Evolutionary conservation across 2,797 vertebrate species (phyloP), one percentile per base, ranked within the genome.

Genomic region (Manis crassicaudata): DNA sequence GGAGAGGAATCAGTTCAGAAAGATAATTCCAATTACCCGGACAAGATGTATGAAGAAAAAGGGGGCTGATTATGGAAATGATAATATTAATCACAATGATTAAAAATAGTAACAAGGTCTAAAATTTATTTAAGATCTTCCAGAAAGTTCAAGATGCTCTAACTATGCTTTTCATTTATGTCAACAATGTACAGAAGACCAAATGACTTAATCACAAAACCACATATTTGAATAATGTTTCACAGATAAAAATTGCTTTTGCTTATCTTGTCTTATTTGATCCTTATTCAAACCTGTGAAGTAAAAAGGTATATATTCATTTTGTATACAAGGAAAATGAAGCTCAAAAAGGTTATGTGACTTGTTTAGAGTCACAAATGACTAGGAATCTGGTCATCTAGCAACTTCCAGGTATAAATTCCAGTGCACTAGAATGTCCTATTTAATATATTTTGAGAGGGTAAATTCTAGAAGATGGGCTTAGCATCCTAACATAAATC

Each of bases 51-150:
- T 21, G 65, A 79, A 92, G 62, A 35, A 56, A 95, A 97, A 84
- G 20, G 16, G 18, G 56, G 3, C 9, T 85, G 56, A 14, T 58
- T 95, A 72, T 68, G 18, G 68, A 90, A 90, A 63, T 63, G 83
- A 83, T 27, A 67, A 62, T 40, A 87, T 68, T 75, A 90, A 75
- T 29, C 29, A 35, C 21, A 88, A 32, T 46, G 11, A 46, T 46
- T 46, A 40, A 85, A 95, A 88, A 96, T 20, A 96, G 63, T 75
- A 63, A 73, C 72, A 85, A 80, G 73, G 25, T 40, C 9, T 67
- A 54, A 52, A 62, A 85, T 92, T 85, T 88, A 52, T 85, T 52
- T 35, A 85, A 60, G 50, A 43, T 35, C 14, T 86, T n/a, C 10
- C 35, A 72, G 63, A 73, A 91, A 92, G 46, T 93, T 92, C 21